Percentiles rank a stretch among this genome's conserved stretches.
Conservation (phyloP, 2,113 vertebrate genomes). For the Cheilinus undulatus region DNA sequence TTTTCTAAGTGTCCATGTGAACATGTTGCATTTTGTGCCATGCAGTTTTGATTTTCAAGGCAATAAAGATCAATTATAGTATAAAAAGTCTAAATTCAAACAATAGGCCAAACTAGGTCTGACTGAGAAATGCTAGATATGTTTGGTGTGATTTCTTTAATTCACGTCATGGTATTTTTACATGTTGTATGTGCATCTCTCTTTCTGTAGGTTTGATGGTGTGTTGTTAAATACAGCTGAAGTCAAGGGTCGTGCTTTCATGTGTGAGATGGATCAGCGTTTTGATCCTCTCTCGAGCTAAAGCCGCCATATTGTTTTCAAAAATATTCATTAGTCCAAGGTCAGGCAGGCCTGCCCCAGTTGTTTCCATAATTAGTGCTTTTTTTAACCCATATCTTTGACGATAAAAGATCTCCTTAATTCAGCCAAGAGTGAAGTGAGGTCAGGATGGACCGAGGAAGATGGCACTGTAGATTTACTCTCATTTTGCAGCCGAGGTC, state of each 20-base stretch:
- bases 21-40: conserved; percentile 74
- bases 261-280: conserved; percentile 54
- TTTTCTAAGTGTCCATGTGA: conserved; percentile 74
- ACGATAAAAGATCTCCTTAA: conserved; percentile 54
- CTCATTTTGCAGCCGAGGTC: conserved; percentile 38
- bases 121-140: neutral
- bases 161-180: neutral
- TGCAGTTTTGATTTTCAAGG: conserved; percentile 62
- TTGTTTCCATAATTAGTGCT: conserved; percentile 66
- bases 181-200: no score
- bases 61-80: conserved; percentile 51
- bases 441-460: conserved; percentile 53
- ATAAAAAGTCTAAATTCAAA: neutral
- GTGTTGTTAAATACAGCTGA: conserved; percentile 9
- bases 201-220: conserved; percentile 5
- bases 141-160: neutral
- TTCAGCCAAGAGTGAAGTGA: conserved; percentile 43
- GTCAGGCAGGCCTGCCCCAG: conserved; percentile 48
- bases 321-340: conserved; percentile 71
- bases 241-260: conserved; percentile 36
- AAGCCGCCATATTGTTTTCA: conserved; percentile 49
- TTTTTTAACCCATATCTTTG: conserved; percentile 51
- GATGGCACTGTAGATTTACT: conserved; percentile 26
- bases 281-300: conserved; percentile 38
- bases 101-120: neutral